These are phyloP conservation scores for Corythornis madagascariensis DNA, from an alignment of 2,113 vertebrate genomes.

Conservation along the genomic window DNA sequence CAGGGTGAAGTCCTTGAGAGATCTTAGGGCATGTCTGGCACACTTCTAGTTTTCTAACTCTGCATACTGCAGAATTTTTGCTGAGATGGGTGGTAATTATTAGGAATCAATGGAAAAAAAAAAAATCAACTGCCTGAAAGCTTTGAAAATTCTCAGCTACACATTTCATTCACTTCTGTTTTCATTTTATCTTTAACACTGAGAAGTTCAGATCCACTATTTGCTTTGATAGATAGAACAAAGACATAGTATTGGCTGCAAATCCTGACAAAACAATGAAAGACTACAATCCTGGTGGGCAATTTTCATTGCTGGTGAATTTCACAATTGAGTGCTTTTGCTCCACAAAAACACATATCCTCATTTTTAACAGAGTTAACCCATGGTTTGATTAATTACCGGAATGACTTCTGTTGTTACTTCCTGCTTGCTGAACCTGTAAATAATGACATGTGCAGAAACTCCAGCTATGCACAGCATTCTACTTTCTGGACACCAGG, in stretches of 20 bases:
- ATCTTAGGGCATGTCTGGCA: background rate
- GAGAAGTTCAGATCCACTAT: background rate
- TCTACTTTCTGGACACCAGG: slow-evolving; percentile 97
- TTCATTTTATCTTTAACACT: background rate
- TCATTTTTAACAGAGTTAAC: background rate
- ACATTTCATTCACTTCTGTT: background rate
- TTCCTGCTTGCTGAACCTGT: slow-evolving; percentile 97
- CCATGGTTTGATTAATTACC: slow-evolving; percentile 71
- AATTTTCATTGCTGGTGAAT: background rate
- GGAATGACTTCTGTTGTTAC: slow-evolving; percentile 92
- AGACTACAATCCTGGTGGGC: rapidly evolving
- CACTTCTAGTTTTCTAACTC: background rate
- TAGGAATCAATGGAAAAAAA: background rate
- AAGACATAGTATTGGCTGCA: background rate
- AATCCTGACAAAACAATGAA: background rate
- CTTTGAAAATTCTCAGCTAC: background rate
- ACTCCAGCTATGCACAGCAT: slow-evolving; percentile 95
- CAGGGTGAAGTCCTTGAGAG: background rate
- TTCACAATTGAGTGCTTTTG: background rate
- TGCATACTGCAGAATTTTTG: background rate
- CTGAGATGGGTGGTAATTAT: background rate
- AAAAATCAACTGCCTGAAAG: background rate
- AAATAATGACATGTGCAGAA: slow-evolving; percentile 94
- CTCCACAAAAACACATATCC: background rate
- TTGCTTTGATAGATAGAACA: background rate